phyloP scores from a whole-genome alignment of 92 coral and sea anemone genomes.

The Palythoa caribaeorum region DNA sequence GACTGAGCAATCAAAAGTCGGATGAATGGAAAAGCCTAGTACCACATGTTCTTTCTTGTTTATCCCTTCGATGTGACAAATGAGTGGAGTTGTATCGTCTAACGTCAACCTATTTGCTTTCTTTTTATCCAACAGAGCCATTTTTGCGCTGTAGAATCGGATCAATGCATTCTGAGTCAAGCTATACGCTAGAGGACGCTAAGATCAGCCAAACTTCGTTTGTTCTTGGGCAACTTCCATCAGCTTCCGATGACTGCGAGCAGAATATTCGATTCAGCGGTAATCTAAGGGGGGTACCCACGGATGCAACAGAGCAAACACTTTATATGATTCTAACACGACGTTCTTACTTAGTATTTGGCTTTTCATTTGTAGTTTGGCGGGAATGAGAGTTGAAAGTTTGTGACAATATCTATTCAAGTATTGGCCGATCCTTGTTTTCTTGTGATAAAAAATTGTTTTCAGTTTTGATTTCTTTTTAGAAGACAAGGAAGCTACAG shows the following conservation, averaged over 20 bases:
- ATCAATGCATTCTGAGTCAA: slow-evolving; percentile 1
- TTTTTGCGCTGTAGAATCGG: slow-evolving; percentile 16
- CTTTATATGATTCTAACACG: background rate
- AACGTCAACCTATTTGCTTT: slow-evolving; percentile 39
- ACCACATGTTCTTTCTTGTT: slow-evolving; percentile 96
- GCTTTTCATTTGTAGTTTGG: background rate
- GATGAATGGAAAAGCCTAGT: slow-evolving; percentile 13
- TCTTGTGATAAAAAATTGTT: background rate
- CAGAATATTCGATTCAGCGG: slow-evolving; percentile 5
- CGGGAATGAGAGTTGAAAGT: background rate
- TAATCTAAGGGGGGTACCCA: background rate
- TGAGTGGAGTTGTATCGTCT: slow-evolving; percentile 88
- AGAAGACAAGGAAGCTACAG: background rate
- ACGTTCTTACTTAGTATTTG: background rate
- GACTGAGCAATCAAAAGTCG: background rate
- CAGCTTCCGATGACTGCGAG: background rate
- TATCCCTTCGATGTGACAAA: slow-evolving; percentile 91
- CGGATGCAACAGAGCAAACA: too few species aligned
- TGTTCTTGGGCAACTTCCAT: background rate
- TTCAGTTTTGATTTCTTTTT: background rate
- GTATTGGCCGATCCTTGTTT: background rate
- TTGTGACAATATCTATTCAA: background rate
- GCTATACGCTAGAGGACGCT: background rate
- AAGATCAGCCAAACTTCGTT: background rate
- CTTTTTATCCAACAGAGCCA: slow-evolving; percentile 78